These are phyloP conservation scores for Erebia epiphron DNA, from an alignment of 2,888 invertebrate genomes.

Conservation along the genomic window DNA sequence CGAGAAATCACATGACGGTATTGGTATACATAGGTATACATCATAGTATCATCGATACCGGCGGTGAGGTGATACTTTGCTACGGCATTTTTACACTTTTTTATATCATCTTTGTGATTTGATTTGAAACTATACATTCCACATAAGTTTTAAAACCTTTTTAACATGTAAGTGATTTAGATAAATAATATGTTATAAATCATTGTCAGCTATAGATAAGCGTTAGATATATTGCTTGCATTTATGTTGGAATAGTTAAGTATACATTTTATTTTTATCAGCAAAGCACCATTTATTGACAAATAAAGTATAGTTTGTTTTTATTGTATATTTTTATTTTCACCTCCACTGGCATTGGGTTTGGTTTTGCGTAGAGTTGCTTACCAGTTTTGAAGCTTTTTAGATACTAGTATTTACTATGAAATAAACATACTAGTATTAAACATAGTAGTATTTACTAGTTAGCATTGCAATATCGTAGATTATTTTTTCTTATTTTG, in stretches of 20 bases:
- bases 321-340: slow-evolving; percentile 33
- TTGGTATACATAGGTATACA: background rate
- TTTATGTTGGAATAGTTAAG: slow-evolving; percentile 19
- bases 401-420: background rate
- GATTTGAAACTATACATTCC: slow-evolving; percentile 44
- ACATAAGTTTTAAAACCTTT: slow-evolving; percentile 45
- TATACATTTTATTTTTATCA: slow-evolving; percentile 39
- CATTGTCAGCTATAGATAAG: slow-evolving; percentile 8
- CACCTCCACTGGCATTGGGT: slow-evolving; percentile 19
- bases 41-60: background rate
- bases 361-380: background rate
- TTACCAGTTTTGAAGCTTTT: slow-evolving; percentile 9
- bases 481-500: background rate
- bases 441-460: no score
- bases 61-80: background rate
- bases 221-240: slow-evolving; percentile 5
- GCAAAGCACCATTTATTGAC: slow-evolving; percentile 36
- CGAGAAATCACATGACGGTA: slow-evolving; percentile 23
- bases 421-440: no score
- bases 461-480: background rate
- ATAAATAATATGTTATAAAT: slow-evolving; percentile 11
- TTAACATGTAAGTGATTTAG: slow-evolving; percentile 16
- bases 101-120: background rate
- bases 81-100: background rate
- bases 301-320: slow-evolving; percentile 35